Conservation (phyloP, 2,797 vertebrate species). For the Oophaga sylvatica region DNA sequence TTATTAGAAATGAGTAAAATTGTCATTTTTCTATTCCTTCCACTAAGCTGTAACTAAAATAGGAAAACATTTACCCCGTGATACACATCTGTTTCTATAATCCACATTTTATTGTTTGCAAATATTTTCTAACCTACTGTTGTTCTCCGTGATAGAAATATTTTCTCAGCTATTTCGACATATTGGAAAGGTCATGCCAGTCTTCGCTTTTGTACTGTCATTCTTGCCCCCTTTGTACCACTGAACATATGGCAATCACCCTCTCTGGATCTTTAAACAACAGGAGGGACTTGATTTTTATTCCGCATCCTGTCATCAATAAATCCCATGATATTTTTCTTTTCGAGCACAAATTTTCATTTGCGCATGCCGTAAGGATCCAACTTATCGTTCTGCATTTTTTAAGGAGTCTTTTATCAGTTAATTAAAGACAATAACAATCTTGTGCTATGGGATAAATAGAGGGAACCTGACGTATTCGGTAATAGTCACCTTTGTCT, state of each 20-base stretch:
- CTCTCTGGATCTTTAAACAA: conserved; percentile 86
- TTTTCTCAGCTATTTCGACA: conserved; percentile 91
- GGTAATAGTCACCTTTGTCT: conserved; percentile 72
- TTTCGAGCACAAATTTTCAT: conserved; percentile 79
- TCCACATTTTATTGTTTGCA: conserved; percentile 1
- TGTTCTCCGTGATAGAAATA: conserved; percentile 35
- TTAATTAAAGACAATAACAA: conserved; percentile 87
- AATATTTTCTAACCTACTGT: neutral
- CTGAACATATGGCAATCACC: conserved; percentile 93
- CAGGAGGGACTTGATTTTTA: conserved; percentile 85
- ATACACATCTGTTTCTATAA: neutral
- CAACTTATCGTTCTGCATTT: conserved; percentile 78
- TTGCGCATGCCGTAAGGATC: conserved; percentile 80
- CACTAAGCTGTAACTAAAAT: neutral
- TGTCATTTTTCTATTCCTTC: neutral
- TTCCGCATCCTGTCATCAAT: conserved; percentile 87
- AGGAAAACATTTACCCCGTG: neutral
- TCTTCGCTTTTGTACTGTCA: conserved; percentile 89
- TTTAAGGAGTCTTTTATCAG: conserved; percentile 80
- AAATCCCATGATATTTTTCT: conserved; percentile 82
- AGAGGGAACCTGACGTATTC: conserved; percentile 73
- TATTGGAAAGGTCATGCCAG: conserved; percentile 85
- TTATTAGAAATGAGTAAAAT: neutral
- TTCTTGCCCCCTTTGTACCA: conserved; percentile 82
- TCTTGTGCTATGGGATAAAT: conserved; percentile 82